Percentiles rank a stretch among this genome's conserved stretches.
Conservation (phyloP, 2,113 vertebrate genomes). For the Lasiurus borealis region DNA sequence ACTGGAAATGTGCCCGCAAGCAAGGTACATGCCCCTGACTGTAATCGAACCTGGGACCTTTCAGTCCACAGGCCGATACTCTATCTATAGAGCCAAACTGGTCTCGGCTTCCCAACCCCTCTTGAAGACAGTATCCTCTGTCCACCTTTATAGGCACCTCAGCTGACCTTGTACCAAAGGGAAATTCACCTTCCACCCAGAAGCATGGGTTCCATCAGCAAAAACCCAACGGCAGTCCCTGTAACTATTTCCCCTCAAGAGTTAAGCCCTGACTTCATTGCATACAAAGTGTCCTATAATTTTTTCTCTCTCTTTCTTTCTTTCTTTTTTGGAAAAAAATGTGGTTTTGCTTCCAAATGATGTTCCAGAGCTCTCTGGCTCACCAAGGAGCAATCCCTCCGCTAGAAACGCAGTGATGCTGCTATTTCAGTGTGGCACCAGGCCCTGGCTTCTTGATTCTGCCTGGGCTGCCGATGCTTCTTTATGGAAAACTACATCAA, state of each 20-base stretch:
- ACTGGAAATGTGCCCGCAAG: too few relatives aligned
- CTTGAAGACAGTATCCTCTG: neutral
- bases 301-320: slow-evolving; percentile 20
- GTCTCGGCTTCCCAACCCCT: neutral
- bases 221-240: neutral
- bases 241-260: slow-evolving; percentile 36
- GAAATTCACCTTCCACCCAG: neutral
- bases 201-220: neutral
- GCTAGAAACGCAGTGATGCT: slow-evolving; percentile 83
- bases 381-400: slow-evolving; percentile 81
- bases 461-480: slow-evolving; percentile 77
- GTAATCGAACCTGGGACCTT: too few relatives aligned
- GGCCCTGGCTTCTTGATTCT: slow-evolving; percentile 79
- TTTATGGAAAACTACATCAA: slow-evolving; percentile 80
- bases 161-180: neutral
- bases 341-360: slow-evolving; percentile 84
- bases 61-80: too few relatives aligned
- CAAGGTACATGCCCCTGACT: too few relatives aligned
- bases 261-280: slow-evolving; percentile 80
- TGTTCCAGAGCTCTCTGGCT: slow-evolving; percentile 85
- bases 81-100: too few relatives aligned
- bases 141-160: neutral
- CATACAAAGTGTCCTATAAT: slow-evolving; percentile 69
- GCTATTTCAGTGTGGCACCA: slow-evolving; percentile 84
- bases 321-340: slow-evolving; percentile 46